These are phyloP conservation scores for Drosophila lutescens DNA, from an alignment of 2,888 invertebrate genomes.

Conservation along the genomic window DNA sequence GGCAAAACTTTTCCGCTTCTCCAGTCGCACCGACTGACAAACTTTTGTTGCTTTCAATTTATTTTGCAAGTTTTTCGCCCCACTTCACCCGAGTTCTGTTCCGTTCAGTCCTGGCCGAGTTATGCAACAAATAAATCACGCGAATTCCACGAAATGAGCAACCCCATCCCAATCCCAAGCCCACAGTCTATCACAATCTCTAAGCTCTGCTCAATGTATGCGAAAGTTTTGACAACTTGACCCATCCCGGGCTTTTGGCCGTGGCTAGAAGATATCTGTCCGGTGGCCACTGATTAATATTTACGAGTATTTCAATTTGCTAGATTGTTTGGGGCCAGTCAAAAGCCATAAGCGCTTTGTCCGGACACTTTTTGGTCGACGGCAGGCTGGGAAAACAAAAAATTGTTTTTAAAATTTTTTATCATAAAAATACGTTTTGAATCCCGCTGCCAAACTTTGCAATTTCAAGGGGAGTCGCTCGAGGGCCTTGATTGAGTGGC, in stretches of 20 bases:
- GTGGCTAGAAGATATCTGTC: conserved; percentile 17
- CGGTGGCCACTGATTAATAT: conserved; percentile 56
- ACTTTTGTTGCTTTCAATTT: conserved; percentile 73
- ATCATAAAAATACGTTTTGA: conserved; percentile 57
- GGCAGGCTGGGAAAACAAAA: conserved; percentile 7
- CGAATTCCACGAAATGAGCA: conserved; percentile 64
- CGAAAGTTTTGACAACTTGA: conserved; percentile 43
- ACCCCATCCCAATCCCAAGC: conserved; percentile 23
- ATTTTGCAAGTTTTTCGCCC: conserved; percentile 55
- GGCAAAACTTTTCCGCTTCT: conserved; percentile 30
- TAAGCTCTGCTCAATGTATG: conserved; percentile 38
- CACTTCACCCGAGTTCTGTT: background rate
- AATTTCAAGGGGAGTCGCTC: conserved; percentile 34
- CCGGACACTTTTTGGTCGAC: conserved; percentile 14
- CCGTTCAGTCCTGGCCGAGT: conserved; percentile 41
- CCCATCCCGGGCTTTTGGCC: conserved; percentile 11
- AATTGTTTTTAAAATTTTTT: conserved; percentile 69
- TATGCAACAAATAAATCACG: conserved; percentile 73
- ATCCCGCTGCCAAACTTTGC: conserved; percentile 44
- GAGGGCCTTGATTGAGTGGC: conserved; percentile 22
- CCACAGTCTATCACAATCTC: conserved; percentile 57
- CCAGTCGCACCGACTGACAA: conserved; percentile 53
- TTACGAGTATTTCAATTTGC: conserved; percentile 60
- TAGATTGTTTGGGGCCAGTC: conserved; percentile 40
- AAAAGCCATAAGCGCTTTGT: conserved; percentile 57